Evolutionary conservation across 1,140 invertebrate genomes (phyloP).

Genomic region (Drosophila sechellia): DNA sequence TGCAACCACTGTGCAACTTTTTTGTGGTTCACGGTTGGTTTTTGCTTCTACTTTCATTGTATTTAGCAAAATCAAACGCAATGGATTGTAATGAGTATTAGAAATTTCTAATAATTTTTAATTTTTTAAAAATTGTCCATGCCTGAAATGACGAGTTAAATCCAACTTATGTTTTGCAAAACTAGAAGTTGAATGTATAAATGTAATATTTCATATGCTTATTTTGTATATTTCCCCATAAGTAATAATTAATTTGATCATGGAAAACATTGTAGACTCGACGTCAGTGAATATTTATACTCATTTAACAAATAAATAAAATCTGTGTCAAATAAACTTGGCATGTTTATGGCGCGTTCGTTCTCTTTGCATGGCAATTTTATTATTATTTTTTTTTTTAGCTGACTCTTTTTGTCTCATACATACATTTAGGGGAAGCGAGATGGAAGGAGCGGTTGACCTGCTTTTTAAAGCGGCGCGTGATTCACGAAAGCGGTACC

Average conservation of each 20-base stretch:
- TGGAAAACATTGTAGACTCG: background rate
- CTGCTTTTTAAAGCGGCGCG: slow-evolving; percentile 53
- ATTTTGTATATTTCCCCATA: too few relatives aligned
- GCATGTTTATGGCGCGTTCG: slow-evolving; percentile 74
- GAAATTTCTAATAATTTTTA: too few relatives aligned
- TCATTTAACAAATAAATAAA: slow-evolving; percentile 22
- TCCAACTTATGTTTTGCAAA: too few relatives aligned
- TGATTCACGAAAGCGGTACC: slow-evolving; percentile 75
- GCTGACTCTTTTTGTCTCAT: slow-evolving; percentile 52
- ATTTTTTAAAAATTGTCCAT: background rate
- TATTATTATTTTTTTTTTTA: slow-evolving; percentile 28
- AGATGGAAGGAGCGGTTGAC: slow-evolving; percentile 43
- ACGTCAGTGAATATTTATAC: slow-evolving; percentile 6
- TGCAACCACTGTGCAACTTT: slow-evolving; percentile 15
- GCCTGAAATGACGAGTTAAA: slow-evolving; percentile 7
- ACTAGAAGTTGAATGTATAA: too few relatives aligned
- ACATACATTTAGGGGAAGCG: slow-evolving; percentile 29
- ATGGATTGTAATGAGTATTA: slow-evolving; percentile 27
- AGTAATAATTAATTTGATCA: background rate
- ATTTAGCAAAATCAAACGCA: slow-evolving; percentile 14
- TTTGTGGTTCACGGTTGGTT: slow-evolving; percentile 16
- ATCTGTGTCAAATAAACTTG: slow-evolving; percentile 79
- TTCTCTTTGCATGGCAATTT: slow-evolving; percentile 37
- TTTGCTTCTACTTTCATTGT: slow-evolving; percentile 6
- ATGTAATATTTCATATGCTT: too few relatives aligned